Evolutionary conservation across 2,888 invertebrate species (phyloP), one percentile per base, ranked within the genome.

Genomic region (Taenaris catops): DNA sequence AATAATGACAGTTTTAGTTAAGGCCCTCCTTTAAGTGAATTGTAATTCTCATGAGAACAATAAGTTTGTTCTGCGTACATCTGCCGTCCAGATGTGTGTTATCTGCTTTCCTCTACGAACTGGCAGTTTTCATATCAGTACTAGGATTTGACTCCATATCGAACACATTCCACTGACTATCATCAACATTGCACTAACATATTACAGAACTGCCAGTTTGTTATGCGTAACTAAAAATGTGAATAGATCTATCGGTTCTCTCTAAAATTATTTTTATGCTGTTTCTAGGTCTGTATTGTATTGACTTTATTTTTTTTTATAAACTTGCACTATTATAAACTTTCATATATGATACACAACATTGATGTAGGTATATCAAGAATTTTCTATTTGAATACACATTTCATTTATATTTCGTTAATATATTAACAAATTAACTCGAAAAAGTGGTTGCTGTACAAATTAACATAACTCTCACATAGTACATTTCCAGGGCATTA

Each of bases 21-120:
- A n/a, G n/a, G n/a, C n/a, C n/a, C n/a, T n/a, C n/a, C n/a, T n/a
- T n/a, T n/a, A n/a, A n/a, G n/a, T n/a, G n/a, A n/a, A n/a, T n/a
- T n/a, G n/a, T n/a, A n/a, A n/a, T n/a, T n/a, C n/a, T n/a, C n/a
- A n/a, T n/a, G n/a, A n/a, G n/a, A n/a, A n/a, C n/a, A n/a, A n/a
- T n/a, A n/a, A n/a, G n/a, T n/a, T n/a, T n/a, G n/a, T n/a, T n/a
- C n/a, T n/a, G n/a, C n/a, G n/a, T n/a, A 69, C 75, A 72, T 80
- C 84, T 79, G 81, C 79, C 80, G 78, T 74, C 75, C 84, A 79
- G 84, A 79, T 79, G 84, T 79, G 66, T 71, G 75, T 66, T 72
- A 65, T 65, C 63, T 69, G 74, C 76, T 84, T 81, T 65, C 71
- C 64, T 69, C 62, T 58, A 62, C 73, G 63, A 83, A 74, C 70